Conservation (phyloP, 2,113 vertebrate genomes). For the Laterallus jamaicensis region DNA sequence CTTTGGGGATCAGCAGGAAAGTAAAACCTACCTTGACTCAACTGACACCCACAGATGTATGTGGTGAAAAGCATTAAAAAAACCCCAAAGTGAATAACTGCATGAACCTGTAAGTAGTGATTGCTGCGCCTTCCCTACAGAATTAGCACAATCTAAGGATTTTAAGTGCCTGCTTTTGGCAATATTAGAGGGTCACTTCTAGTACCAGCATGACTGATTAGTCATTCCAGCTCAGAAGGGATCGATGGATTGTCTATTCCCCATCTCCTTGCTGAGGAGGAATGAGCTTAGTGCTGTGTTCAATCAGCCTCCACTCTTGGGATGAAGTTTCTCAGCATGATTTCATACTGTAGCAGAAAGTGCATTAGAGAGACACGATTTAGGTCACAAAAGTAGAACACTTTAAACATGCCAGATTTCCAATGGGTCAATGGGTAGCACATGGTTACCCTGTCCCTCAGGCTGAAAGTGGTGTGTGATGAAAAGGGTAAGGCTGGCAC, state of each 20-base stretch:
- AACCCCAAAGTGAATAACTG: neutral
- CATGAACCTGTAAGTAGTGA: neutral
- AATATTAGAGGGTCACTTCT: neutral
- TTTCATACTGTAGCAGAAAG: neutral
- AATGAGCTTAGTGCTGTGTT: neutral
- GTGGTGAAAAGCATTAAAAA: neutral
- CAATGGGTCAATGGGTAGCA: neutral
- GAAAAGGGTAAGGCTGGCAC: neutral
- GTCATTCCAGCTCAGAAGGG: neutral
- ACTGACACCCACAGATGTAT: neutral
- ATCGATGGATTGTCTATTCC: neutral
- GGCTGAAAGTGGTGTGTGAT: neutral
- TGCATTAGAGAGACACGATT: neutral
- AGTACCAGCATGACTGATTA: neutral
- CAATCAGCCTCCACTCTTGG: neutral
- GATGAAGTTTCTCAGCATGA: neutral
- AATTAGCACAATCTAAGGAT: neutral
- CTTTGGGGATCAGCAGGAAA: neutral
- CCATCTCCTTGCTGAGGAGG: neutral
- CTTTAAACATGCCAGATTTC: neutral
- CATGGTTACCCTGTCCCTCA: neutral
- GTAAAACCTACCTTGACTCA: neutral
- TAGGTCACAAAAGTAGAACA: conserved; percentile 13
- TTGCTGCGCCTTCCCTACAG: neutral
- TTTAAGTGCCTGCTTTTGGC: neutral